Evolutionary conservation across 2,888 invertebrate species (phyloP).

Genomic region (Elysia crispata): DNA sequence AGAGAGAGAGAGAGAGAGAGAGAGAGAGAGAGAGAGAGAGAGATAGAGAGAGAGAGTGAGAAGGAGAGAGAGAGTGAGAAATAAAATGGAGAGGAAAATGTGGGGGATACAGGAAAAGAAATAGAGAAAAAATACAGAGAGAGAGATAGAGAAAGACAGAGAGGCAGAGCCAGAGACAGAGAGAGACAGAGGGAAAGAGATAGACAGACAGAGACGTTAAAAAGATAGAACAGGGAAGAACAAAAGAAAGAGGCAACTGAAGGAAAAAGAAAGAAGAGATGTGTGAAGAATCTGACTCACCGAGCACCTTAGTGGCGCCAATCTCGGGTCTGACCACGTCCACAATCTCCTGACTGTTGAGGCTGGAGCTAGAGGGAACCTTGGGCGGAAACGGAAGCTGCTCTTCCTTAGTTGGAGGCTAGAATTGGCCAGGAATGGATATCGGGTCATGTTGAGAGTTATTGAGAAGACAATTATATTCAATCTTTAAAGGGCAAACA

Average conservation of each 20-base stretch:
- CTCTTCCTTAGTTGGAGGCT: too few species aligned
- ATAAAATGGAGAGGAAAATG: too few species aligned
- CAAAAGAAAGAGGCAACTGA: background rate
- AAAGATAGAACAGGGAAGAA: background rate
- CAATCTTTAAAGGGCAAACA: too few species aligned
- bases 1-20: too few species aligned
- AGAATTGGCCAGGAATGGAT: too few species aligned
- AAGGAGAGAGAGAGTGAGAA: too few species aligned
- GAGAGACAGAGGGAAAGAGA: background rate
- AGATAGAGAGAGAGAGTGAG: too few species aligned
- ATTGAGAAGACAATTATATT: too few species aligned
- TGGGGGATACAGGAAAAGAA: too few species aligned
- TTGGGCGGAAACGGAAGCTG: background rate
- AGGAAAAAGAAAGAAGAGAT: background rate
- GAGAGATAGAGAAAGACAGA: background rate
- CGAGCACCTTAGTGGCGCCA: constrained; percentile 16
- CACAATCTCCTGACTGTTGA: constrained; percentile 33
- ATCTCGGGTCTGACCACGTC: constrained; percentile 30
- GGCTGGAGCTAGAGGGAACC: background rate
- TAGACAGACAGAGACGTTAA: background rate
- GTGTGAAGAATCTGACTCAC: background rate
- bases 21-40: too few species aligned
- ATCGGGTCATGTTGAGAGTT: too few species aligned
- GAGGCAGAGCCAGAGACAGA: background rate
- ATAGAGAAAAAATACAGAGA: too few species aligned